phyloP scores from a whole-genome alignment of 2,888 invertebrate species.

The Galeruca laticollis region DNA sequence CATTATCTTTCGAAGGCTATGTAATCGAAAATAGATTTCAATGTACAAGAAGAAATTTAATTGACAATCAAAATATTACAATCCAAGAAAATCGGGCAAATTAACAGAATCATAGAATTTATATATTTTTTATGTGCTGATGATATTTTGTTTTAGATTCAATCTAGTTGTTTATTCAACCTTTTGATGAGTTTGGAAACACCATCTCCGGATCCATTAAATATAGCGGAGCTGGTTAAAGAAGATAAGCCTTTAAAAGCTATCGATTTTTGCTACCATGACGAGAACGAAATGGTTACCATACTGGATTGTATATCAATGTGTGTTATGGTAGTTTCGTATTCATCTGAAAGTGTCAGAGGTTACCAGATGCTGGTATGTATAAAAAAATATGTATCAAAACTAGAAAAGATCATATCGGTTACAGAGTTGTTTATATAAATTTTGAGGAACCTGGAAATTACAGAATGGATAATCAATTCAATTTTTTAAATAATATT shows the following conservation, averaged over 20 bases:
- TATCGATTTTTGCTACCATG: constrained; percentile 98
- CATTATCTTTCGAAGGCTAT: no score
- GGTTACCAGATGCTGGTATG: constrained; percentile 92
- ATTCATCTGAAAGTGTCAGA: constrained; percentile 94
- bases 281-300: constrained; percentile 97
- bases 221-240: constrained; percentile 92
- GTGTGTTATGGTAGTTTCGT: constrained; percentile 98
- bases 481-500: no score
- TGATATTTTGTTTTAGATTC: constrained; percentile 61
- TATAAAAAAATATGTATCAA: constrained; percentile 40
- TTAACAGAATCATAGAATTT: no score
- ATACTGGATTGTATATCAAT: constrained; percentile 98
- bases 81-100: no score
- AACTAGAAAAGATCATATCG: neutral
- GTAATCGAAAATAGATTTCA: no score
- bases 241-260: constrained; percentile 92
- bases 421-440: no score
- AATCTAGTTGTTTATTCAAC: constrained; percentile 92
- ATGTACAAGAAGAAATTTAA: neutral
- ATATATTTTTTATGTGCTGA: no score
- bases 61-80: no score
- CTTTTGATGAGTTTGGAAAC: constrained; percentile 92
- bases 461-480: no score
- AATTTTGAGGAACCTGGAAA: no score
- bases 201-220: constrained; percentile 93